Base-by-base conservation (phyloP, 2,797 vertebrate genomes). In the Pitangus sulphuratus region DNA sequence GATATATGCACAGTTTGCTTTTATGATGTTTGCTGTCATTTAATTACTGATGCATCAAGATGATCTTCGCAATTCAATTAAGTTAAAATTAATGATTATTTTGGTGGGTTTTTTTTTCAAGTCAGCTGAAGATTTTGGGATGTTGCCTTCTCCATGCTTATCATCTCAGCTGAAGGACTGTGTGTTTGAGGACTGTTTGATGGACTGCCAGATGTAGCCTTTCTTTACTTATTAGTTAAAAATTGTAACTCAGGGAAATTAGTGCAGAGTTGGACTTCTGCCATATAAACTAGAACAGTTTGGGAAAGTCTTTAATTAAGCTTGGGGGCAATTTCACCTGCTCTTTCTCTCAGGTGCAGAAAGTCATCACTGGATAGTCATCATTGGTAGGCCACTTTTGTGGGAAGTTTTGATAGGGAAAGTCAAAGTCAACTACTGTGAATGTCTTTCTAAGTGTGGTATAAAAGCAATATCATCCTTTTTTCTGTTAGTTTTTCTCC, bases 1-100 rank as follows among this genome's bases (percentile, higher is more conserved):
- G 69, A 82, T 88, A 90, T 48, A 90, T 82, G 91, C 87, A 70
- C 61, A 82, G 93, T 95, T 95, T 95, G 42, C 53, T 96, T 97
- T 91, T 88, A 90, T 91, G 40, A 20, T 87, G 64, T 90, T 95
- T 88, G 66, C 77, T 87, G 62, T 84, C 80, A 79, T 91, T 95
- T 91, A 91, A 93, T 90, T 94, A 90, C 70, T 76, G 80, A 53
- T 65, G 82, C 85, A 88, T 95, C 76, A 92, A 70, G 80, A 79
- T 33, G 56, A 53, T 84, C 54, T 83, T 78, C 44, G 31, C 69
- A 56, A 42, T 70, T 91, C 60, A 84, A 64, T 95, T 76, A 82
- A 33, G 15, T 53, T 79, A 66, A 87, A 84, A 82, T 74, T 60
- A 80, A 79, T 39, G 24, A 35, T 37, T 77, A 37, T 76, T 92